Evolutionary conservation across 2,888 invertebrate genomes (phyloP).

Genomic region (Hesperia comma): DNA sequence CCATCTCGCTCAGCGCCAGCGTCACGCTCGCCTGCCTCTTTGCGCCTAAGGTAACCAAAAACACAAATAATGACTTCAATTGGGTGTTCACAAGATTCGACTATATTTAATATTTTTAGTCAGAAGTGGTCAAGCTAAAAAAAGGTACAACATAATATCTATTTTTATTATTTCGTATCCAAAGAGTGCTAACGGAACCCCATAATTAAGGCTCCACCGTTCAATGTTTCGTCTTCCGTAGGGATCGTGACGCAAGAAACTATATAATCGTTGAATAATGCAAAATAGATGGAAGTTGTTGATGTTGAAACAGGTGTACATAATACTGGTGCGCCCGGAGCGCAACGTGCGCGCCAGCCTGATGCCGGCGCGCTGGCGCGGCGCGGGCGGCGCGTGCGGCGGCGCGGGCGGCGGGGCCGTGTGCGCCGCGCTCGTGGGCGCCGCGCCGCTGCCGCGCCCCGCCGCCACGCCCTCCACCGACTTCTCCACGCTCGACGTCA

Average conservation of each 20-base stretch:
- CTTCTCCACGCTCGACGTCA: constrained; percentile 64
- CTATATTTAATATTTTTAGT: not conserved
- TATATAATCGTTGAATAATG: too few relatives aligned
- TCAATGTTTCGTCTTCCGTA: too few relatives aligned
- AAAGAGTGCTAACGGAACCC: too few relatives aligned
- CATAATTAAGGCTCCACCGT: too few relatives aligned
- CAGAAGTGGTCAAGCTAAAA: not conserved
- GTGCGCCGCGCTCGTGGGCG: constrained; percentile 58
- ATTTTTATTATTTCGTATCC: too few relatives aligned
- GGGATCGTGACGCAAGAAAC: too few relatives aligned
- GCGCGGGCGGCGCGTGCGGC: constrained; percentile 52
- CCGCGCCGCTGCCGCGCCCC: constrained; percentile 51
- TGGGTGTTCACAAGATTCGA: too few relatives aligned
- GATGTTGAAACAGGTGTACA: constrained; percentile 59
- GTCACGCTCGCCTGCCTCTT: constrained; percentile 97
- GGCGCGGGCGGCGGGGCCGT: constrained; percentile 63
- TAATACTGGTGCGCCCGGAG: constrained; percentile 69
- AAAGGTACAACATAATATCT: too few relatives aligned
- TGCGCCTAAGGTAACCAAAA: constrained; percentile 90
- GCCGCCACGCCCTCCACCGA: constrained; percentile 59
- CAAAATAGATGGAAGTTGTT: too few relatives aligned
- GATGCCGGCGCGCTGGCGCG: constrained; percentile 65
- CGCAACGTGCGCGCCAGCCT: constrained; percentile 70
- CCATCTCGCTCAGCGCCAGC: constrained; percentile 96
- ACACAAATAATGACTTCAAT: too few relatives aligned